Conservation (phyloP, 2,888 invertebrate genomes). For the Scaptomyza caliginosa region DNA sequence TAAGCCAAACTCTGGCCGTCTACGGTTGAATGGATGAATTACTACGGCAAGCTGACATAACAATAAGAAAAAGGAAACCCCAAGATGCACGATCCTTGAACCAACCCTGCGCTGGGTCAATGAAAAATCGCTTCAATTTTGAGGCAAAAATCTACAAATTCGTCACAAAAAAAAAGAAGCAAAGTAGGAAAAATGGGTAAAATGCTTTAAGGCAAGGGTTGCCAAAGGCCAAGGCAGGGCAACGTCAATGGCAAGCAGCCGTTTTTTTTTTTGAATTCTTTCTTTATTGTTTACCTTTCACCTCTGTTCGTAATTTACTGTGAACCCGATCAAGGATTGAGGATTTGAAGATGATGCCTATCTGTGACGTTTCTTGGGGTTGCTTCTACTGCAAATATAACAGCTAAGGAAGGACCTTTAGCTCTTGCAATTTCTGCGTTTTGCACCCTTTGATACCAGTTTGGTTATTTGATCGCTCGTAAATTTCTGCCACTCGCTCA, state of each 20-base stretch:
- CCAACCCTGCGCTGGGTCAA: conserved; percentile 67
- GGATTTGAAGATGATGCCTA: conserved; percentile 43
- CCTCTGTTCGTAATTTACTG: conserved; percentile 81
- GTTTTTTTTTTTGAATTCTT: no score
- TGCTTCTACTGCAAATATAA: conserved; percentile 55
- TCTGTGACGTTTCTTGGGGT: conserved; percentile 32
- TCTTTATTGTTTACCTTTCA: conserved; percentile 80
- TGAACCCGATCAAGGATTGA: conserved; percentile 68
- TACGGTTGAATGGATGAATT: conserved; percentile 65
- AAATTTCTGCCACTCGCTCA: conserved; percentile 58
- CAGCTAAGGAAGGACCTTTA: conserved; percentile 46
- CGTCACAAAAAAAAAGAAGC: conserved; percentile 62
- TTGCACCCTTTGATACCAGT: conserved; percentile 80
- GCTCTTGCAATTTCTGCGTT: conserved; percentile 55
- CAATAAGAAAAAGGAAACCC: conserved; percentile 39
- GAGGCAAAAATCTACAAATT: conserved; percentile 77
- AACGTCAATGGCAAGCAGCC: conserved; percentile 41
- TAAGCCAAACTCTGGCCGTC: conserved; percentile 48
- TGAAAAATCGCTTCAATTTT: conserved; percentile 75
- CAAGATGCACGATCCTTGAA: conserved; percentile 73
- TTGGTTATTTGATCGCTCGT: conserved; percentile 80
- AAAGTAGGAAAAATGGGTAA: conserved; percentile 45
- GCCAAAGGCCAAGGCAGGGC: conserved; percentile 46
- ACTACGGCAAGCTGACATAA: conserved; percentile 68
- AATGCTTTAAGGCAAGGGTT: conserved; percentile 66